Evolutionary conservation across 2,888 invertebrate genomes (phyloP).

Genomic region (Brachyptera putata): DNA sequence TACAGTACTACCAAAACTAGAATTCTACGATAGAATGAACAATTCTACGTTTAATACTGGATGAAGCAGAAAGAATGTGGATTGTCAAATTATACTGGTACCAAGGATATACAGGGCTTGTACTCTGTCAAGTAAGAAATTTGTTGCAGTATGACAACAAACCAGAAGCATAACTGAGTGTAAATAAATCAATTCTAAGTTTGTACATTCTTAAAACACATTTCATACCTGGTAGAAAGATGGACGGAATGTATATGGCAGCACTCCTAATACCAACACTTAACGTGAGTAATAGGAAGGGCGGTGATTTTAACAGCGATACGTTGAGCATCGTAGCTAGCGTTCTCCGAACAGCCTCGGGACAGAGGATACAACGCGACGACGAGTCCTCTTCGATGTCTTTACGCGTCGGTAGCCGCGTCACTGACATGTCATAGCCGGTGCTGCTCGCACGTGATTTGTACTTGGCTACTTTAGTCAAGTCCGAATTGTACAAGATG

Average conservation of each 20-base stretch:
- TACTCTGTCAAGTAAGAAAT: no score
- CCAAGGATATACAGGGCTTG: no score
- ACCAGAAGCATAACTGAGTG: no score
- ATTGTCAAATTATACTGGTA: no score
- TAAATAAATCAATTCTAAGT: no score
- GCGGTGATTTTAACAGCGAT: background rate
- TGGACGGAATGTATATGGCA: background rate
- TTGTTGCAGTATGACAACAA: no score
- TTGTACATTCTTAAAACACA: no score
- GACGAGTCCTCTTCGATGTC: background rate
- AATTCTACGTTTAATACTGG: no score
- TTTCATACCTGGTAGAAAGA: background rate
- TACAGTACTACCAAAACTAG: no score
- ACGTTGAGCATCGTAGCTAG: background rate
- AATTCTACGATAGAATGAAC: no score
- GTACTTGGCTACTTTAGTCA: background rate
- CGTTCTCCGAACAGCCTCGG: background rate
- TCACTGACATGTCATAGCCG: background rate
- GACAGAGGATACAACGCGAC: background rate
- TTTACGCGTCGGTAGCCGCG: background rate
- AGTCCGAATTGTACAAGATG: background rate
- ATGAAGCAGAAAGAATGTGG: no score
- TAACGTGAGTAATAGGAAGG: background rate
- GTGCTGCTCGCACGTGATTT: background rate
- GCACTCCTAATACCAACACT: background rate